Evolutionary conservation across 2,113 vertebrate species (phyloP).

Genomic region (Seriola rivoliana): DNA sequence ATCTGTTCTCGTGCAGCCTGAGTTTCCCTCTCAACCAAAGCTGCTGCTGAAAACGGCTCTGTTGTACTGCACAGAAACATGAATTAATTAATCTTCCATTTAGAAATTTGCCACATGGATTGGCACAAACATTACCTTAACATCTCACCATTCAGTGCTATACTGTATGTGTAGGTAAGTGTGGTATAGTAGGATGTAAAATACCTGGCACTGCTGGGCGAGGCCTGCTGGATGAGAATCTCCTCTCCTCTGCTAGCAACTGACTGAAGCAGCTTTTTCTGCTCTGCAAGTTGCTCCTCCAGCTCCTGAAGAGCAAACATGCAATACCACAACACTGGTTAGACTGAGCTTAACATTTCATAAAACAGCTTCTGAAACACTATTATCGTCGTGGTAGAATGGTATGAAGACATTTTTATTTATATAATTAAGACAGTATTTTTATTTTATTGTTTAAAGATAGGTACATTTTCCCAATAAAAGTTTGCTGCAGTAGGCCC

Average conservation of each 20-base stretch:
- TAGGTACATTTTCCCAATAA: neutral
- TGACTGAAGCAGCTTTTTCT: constrained; percentile 93
- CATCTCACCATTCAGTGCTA: neutral
- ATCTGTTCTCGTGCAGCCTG: constrained; percentile 84
- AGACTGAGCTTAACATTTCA: neutral
- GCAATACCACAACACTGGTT: neutral
- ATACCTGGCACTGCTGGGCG: constrained; percentile 77
- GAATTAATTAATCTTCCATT: neutral
- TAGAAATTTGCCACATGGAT: neutral
- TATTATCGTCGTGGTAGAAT: neutral
- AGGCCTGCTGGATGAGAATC: constrained; percentile 90
- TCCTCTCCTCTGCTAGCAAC: constrained; percentile 94
- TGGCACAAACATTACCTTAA: neutral
- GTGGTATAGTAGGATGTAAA: neutral
- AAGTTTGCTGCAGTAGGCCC: neutral
- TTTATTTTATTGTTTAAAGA: neutral
- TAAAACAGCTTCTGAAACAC: neutral
- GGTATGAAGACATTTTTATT: neutral
- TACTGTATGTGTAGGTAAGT: neutral
- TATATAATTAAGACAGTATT: neutral
- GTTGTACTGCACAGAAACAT: constrained; percentile 82
- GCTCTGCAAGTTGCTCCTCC: constrained; percentile 92
- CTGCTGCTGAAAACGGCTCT: constrained; percentile 84
- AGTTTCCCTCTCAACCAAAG: constrained; percentile 86
- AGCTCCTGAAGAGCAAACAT: constrained; percentile 85